These are phyloP conservation scores for Pterophyllum scalare DNA, from an alignment of 2,113 vertebrate genomes.

Conservation along the genomic window DNA sequence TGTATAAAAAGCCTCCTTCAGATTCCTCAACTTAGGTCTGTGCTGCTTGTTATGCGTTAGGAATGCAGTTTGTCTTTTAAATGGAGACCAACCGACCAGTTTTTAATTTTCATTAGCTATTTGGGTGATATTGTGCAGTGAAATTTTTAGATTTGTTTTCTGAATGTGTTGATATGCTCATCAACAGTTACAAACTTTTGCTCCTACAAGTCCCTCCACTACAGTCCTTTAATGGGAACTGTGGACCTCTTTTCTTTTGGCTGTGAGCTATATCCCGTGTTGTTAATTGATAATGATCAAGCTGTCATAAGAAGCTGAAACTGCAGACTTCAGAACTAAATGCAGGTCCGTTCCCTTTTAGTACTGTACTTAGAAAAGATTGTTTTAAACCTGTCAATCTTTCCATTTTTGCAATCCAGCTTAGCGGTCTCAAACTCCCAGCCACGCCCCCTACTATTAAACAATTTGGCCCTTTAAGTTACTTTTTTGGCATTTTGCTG, in stretches of 20 bases:
- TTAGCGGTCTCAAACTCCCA: too few relatives aligned
- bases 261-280: neutral
- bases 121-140: neutral
- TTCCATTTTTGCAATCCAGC: neutral
- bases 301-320: neutral
- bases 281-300: neutral
- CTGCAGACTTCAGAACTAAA: neutral
- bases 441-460: too few relatives aligned
- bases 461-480: too few relatives aligned
- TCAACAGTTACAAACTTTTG: neutral
- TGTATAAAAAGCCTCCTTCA: conserved; percentile 71
- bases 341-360: neutral
- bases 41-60: neutral
- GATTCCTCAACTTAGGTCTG: conserved; percentile 23
- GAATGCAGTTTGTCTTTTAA: neutral
- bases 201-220: neutral
- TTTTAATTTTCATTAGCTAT: neutral
- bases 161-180: neutral
- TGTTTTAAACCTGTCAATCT: conserved; percentile 7
- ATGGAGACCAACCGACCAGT: neutral
- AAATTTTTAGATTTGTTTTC: neutral
- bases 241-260: neutral
- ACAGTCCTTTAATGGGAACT: neutral
- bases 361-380: neutral
- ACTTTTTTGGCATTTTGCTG: too few relatives aligned